Percentiles rank a stretch among this genome's conserved stretches.
Conservation (phyloP, 2,797 vertebrate species). For the Champsocephalus gunnari region DNA sequence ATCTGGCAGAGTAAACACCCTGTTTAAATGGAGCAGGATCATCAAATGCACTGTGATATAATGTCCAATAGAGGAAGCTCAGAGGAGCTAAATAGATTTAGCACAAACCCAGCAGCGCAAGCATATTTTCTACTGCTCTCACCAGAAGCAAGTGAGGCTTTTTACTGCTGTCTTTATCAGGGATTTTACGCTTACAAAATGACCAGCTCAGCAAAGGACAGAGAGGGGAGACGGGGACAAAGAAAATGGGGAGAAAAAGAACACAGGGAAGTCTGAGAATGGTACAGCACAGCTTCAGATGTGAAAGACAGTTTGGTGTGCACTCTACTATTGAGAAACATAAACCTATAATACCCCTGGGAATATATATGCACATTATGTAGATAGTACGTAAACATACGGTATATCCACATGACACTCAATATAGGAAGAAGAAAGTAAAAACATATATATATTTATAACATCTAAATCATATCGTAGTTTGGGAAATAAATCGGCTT, state of each 20-base stretch:
- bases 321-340: not conserved
- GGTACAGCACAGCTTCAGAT: conserved; percentile 5
- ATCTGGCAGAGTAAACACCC: conserved; percentile 2
- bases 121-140: conserved; percentile 65
- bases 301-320: conserved; percentile 14
- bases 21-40: conserved; percentile 40
- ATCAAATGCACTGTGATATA: conserved; percentile 48
- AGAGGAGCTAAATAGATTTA: conserved; percentile 60
- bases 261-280: conserved; percentile 28
- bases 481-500: not conserved
- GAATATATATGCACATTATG: too few relatives aligned
- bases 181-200: conserved; percentile 68
- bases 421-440: not conserved
- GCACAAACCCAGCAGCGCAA: conserved; percentile 48
- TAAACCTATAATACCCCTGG: too few relatives aligned
- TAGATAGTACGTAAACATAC: not conserved
- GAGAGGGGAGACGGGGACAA: conserved; percentile 51
- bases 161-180: conserved; percentile 72
- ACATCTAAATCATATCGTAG: not conserved
- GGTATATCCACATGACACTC: not conserved
- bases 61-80: conserved; percentile 46
- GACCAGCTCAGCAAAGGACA: conserved; percentile 73
- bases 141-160: conserved; percentile 63
- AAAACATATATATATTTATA: not conserved
- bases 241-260: conserved; percentile 32